Evolutionary conservation across 2,888 invertebrate genomes (phyloP).

Genomic region (Cantharis nigra): DNA sequence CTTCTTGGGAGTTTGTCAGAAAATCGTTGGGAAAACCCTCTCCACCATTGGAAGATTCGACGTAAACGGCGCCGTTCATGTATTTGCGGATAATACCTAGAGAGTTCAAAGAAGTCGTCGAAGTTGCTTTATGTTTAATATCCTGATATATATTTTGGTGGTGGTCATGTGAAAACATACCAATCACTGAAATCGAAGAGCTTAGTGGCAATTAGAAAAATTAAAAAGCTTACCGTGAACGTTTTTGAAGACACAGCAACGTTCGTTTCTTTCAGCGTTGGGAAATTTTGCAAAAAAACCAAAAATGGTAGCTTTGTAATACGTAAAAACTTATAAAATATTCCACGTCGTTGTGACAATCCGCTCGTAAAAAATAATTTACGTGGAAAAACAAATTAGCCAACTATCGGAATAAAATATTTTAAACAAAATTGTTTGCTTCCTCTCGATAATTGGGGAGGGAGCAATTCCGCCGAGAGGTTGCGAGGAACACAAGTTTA

Average conservation of each 20-base stretch:
- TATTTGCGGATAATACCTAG: slow-evolving; percentile 51
- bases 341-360: background rate
- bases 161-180: background rate
- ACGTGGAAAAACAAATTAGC: background rate
- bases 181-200: slow-evolving; percentile 1
- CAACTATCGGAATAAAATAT: background rate
- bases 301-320: background rate
- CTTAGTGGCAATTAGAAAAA: background rate
- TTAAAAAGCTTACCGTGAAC: background rate
- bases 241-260: background rate
- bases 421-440: background rate
- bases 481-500: no score
- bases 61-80: slow-evolving; percentile 66
- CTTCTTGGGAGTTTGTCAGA: slow-evolving; percentile 11
- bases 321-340: background rate
- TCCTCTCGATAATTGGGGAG: no score
- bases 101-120: background rate
- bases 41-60: slow-evolving; percentile 55
- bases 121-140: background rate
- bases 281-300: background rate
- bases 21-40: background rate
- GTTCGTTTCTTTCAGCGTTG: background rate
- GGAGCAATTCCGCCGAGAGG: no score
- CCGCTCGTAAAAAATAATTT: background rate
- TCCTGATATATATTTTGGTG: background rate